These are phyloP conservation scores for Agriopis leucophaearia DNA, from an alignment of 2,888 invertebrate species.

Conservation along the genomic window DNA sequence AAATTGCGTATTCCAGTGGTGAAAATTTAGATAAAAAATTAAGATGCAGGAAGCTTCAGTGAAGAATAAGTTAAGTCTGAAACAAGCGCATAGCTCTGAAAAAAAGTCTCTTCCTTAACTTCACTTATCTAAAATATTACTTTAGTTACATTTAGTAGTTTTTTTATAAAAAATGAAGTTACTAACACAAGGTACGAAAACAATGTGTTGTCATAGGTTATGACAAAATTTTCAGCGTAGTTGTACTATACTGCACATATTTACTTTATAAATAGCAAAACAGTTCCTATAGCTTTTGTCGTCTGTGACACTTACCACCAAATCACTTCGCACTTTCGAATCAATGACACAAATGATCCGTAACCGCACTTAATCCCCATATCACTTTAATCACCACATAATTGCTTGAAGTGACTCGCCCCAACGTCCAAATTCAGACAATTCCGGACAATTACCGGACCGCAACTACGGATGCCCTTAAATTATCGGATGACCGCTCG, in stretches of 20 bases:
- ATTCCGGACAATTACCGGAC: conserved; percentile 50
- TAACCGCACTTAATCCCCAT: conserved; percentile 40
- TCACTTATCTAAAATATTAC: background rate
- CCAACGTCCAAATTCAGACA: conserved; percentile 56
- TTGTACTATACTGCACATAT: background rate
- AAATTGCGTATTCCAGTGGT: conserved; percentile 73
- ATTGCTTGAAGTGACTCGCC: conserved; percentile 57
- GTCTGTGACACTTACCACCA: background rate
- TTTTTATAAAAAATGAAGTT: too few species aligned
- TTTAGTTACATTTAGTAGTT: too few species aligned
- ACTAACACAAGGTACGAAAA: too few species aligned
- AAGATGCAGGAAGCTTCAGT: conserved; percentile 40
- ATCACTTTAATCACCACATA: conserved; percentile 54
- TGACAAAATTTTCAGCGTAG: background rate
- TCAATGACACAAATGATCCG: conserved; percentile 39
- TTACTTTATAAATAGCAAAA: background rate
- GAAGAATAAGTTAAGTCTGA: conserved; percentile 18
- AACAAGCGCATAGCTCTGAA: background rate
- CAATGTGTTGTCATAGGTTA: too few species aligned
- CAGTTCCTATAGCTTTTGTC: background rate
- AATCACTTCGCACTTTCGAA: conserved; percentile 21
- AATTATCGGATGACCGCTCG: conserved; percentile 71
- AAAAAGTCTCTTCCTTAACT: background rate
- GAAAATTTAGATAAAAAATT: conserved; percentile 64
- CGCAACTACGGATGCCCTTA: conserved; percentile 55